A percentile compares a stretch with the other conserved stretches of the same genome.
Conservation (phyloP, 2,113 vertebrate genomes). For the Dipodomys stephensi region DNA sequence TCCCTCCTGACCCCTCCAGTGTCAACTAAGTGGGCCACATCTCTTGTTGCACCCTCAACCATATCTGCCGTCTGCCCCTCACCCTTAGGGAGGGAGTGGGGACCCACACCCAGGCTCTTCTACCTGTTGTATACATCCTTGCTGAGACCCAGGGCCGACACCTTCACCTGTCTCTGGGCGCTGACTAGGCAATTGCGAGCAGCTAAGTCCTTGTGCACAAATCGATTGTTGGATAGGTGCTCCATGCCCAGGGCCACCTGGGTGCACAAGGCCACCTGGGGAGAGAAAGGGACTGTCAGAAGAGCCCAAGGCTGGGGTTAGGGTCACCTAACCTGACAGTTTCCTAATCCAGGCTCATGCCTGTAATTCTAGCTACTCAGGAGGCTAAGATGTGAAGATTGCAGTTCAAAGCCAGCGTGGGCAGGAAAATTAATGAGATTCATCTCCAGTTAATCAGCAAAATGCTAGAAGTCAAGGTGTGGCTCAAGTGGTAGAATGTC, state of each 20-base stretch:
- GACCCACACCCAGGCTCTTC: neutral
- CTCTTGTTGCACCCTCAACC: neutral
- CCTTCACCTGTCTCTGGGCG: conserved; percentile 94
- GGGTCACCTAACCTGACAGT: neutral
- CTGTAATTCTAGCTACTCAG: too few relatives aligned
- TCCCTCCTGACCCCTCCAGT: too few relatives aligned
- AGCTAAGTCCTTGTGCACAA: conserved; percentile 97
- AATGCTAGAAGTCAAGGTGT: too few relatives aligned
- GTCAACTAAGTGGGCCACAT: neutral
- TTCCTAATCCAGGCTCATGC: too few relatives aligned
- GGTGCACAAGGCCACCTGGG: conserved; percentile 93
- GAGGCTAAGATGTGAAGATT: too few relatives aligned
- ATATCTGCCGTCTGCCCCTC: neutral
- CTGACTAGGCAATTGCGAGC: conserved; percentile 97
- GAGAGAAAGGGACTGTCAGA: conserved; percentile 1
- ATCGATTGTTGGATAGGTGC: conserved; percentile 95
- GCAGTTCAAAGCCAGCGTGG: too few relatives aligned
- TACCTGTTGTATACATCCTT: conserved; percentile 99
- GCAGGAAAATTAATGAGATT: too few relatives aligned
- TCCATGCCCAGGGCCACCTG: conserved; percentile 99
- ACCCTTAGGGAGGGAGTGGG: neutral
- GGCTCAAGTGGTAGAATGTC: too few relatives aligned
- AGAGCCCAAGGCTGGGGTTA: neutral
- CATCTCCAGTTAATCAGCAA: too few relatives aligned
- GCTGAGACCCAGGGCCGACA: conserved; percentile 96